Base-by-base conservation (phyloP, 1,140 invertebrate species). In the Galendromus occidentalis region DNA sequence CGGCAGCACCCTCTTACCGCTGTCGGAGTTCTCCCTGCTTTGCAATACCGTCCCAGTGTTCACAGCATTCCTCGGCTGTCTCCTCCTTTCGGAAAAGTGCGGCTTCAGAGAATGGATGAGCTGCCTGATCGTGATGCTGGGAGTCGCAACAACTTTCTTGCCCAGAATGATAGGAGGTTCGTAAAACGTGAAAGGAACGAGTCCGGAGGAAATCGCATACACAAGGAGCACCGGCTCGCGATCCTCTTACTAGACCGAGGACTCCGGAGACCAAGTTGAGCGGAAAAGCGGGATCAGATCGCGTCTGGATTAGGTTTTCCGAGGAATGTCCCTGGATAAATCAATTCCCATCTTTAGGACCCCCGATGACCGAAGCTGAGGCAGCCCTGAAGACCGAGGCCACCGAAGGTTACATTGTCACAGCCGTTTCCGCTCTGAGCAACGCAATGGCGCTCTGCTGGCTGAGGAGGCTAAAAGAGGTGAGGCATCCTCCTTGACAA, bases 41-140 rank as follows among this genome's bases (percentile, higher is more conserved):
- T 59, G 51, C 51, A 59, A 59, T 33, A 59, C 51, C 2, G 51
- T 59, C n/a, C 51, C 51, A 29, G 51, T 59, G 9, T 59, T 59
- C 33, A 59, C 51, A 33, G 51, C 51, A 14, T 59, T 59, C 2
- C 9, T 59, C 51, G 51, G 51, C 22, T 59, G 51, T 22, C n/a
- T 25, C 17, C 51, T 59, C 12, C 9, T 59, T 4, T 17, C 51
- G 4, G 51, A 59, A 59, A 25, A 25, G 25, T 59, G 51, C 20
- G 51, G 51, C 25, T 25, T 59, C 4, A 25, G 51, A 14, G 51
- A 59, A 22, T 59, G 51, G 51, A 5, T 22, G 12, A 59, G 51
- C 20, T 59, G 51, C 25, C 14, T 59, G 2, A 33, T 59, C 14
- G 51, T 59, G 22, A 59, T 25, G 51, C 9, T 59, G 12, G 51